Conservation (phyloP, 2,797 vertebrate species). For the Poeciliopsis gracilis region DNA sequence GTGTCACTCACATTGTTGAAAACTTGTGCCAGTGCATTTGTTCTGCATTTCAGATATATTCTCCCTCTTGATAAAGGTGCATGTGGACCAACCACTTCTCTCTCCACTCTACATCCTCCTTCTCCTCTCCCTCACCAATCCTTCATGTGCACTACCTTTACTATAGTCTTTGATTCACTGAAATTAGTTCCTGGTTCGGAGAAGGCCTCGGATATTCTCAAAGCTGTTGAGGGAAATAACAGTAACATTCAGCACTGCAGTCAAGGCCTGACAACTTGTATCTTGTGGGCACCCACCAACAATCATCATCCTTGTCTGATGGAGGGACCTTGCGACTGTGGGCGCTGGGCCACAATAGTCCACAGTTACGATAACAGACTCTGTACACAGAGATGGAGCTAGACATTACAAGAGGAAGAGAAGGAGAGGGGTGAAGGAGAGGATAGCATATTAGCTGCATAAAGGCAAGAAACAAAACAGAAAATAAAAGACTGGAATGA, state of each 20-base stretch:
- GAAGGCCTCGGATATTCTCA: not conserved
- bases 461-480: slow-evolving; percentile 8
- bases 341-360: slow-evolving; percentile 54
- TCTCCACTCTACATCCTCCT: not conserved
- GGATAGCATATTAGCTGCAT: slow-evolving; percentile 4
- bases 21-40: not conserved
- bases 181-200: not conserved
- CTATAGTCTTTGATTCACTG: not conserved
- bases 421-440: slow-evolving; percentile 27
- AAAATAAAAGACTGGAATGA: slow-evolving; percentile 18
- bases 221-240: slow-evolving; percentile 6
- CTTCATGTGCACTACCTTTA: not conserved
- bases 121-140: not conserved
- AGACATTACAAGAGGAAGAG: slow-evolving; percentile 51
- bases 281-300: slow-evolving; percentile 59
- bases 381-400: slow-evolving; percentile 45
- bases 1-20: not conserved
- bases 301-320: slow-evolving; percentile 65
- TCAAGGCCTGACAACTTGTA: slow-evolving; percentile 28
- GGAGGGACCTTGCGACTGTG: slow-evolving; percentile 57
- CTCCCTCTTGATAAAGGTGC: not conserved
- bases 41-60: not conserved
- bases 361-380: slow-evolving; percentile 63
- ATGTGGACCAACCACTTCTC: not conserved
- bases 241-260: slow-evolving; percentile 28